Evolutionary conservation across 2,888 invertebrate species (phyloP), one percentile per base, ranked within the genome.

Genomic region (Craniophora ligustri): DNA sequence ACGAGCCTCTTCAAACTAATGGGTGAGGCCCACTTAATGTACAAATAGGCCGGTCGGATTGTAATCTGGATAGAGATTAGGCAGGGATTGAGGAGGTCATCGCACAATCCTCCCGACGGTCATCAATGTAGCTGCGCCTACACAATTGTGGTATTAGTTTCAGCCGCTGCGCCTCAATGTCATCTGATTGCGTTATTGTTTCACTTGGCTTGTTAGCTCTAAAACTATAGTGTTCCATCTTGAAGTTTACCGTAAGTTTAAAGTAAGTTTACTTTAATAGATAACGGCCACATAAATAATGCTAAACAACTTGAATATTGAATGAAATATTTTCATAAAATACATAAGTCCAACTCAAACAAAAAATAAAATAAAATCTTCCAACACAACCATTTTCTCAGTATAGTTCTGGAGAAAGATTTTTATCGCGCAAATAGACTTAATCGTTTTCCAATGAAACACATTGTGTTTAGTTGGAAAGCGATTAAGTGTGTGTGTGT

Each of bases 1-100:
- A 74, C 60, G 50, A 67, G 66, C 70, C 81, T 73, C 84, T 83
- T 74, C 68, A 81, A 85, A 83, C 82, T 85, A 86, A 87, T 85
- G 80, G 81, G 62, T 54, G 71, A 65, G 68, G 63, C 58, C 62
- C 75, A 68, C 79, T 80, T 81, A 80, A 84, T 82, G 82, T 82
- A 83, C 81, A 82, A 83, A 82, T 80, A 82, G 81, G 71, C 70
- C 66, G 71, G 72, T 66, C 60, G 77, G 78, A 79, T 78, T 79
- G 81, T 84, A 84, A 88, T 84, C 83, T 81, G 76, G 75, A 72
- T 61, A 60, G 72, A 79, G 82, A 83, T 82, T 79, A 81, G 80
- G 70, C 60, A 55, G 72, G 71, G 75, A 66, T 72, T 66, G 72
- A 71, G 66, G 79, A 77, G 82, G 78, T 75, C 81, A 73, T 73